A percentile compares a stretch with the other conserved stretches of the same genome.
phyloP scores from a whole-genome alignment of 2,888 invertebrate genomes.

The Cryptocephalus primarius region DNA sequence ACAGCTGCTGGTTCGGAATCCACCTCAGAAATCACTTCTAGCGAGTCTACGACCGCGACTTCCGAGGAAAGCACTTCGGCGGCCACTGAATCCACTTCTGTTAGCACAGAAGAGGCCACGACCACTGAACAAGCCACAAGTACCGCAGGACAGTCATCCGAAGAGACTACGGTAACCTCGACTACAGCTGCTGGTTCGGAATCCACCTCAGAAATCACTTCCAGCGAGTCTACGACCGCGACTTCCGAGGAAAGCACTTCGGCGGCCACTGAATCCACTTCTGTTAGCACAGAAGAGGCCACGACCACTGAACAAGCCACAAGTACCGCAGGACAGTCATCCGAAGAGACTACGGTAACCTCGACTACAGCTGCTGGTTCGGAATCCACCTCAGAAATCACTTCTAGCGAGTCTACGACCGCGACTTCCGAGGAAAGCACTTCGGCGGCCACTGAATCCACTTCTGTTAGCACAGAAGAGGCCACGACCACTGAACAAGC shows the following conservation, averaged over 20 bases:
- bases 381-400: background rate
- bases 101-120: background rate
- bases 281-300: background rate
- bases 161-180: background rate
- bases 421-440: background rate
- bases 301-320: background rate
- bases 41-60: background rate
- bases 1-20: background rate
- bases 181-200: background rate
- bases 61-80: background rate
- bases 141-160: background rate
- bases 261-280: background rate
- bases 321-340: no score
- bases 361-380: background rate
- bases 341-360: background rate
- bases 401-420: background rate
- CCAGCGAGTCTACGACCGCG: background rate
- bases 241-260: background rate
- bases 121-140: background rate
- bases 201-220: background rate
- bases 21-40: background rate
- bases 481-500: background rate
- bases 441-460: background rate
- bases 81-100: background rate
- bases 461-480: background rate